Evolutionary conservation across 2,113 vertebrate genomes (phyloP).

Genomic region (Corapipo altera): DNA sequence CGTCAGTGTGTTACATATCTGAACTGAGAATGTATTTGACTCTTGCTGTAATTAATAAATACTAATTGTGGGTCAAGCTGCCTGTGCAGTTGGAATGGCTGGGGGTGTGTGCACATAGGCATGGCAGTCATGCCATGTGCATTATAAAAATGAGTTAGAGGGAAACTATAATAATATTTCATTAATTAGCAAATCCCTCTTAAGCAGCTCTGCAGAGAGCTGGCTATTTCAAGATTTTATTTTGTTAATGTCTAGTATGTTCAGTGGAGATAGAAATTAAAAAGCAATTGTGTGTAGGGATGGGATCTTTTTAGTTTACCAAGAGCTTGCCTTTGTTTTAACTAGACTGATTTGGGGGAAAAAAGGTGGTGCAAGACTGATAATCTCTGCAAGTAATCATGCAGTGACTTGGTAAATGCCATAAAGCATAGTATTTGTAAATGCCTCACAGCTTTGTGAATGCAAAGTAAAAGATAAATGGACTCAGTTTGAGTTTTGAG

Average conservation of each 20-base stretch:
- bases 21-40: not conserved
- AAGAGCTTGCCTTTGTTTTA: not conserved
- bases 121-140: not conserved
- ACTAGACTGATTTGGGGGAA: not conserved
- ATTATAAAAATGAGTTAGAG: not conserved
- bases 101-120: not conserved
- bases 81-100: not conserved
- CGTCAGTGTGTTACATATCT: not conserved
- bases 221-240: not conserved
- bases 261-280: not conserved
- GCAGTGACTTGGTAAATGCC: not conserved
- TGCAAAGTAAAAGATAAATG: not conserved
- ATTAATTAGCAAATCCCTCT: not conserved
- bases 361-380: not conserved
- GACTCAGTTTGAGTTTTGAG: not conserved
- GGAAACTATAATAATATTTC: not conserved
- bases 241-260: not conserved
- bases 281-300: not conserved
- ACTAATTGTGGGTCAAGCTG: not conserved
- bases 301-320: not conserved
- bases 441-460: not conserved
- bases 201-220: not conserved
- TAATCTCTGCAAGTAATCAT: not conserved
- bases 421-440: not conserved
- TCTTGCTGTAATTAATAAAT: not conserved